Base-by-base conservation (phyloP, 2,113 vertebrate species). In the Chaetodon trifascialis region DNA sequence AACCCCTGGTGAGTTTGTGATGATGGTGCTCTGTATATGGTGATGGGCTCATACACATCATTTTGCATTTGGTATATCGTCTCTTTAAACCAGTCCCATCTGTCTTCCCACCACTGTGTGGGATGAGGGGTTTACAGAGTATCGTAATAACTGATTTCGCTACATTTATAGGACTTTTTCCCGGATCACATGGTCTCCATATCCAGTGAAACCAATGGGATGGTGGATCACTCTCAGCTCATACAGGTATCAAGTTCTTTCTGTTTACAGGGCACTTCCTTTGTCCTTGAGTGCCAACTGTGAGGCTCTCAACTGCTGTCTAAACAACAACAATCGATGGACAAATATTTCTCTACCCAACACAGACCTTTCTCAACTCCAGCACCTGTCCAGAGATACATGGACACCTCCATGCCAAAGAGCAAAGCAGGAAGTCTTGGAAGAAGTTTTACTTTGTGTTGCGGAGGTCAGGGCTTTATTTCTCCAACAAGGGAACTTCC, bases 131-230 rank as follows among this genome's bases (percentile, higher is more conserved):
- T 42, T 58, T 40, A n/a, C 55, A 34, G 4, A 63, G 34, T 55
- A 34, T 42, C 38, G 38, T 85, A 59, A 75, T 71, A 55, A 69
- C 42, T 76, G 42, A 84, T 75, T 56, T 65, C 74, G 38, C 77
- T 70, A 71, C 93, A 73, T 79, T 70, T 65, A 58, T 88, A 99
- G 98, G 96, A 95, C 76, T 99, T 98, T 96, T 99, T 99, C 93
- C 98, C 99, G 80, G 97, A 98, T 88, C 95, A 97, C 88, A 98
- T 99, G 98, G 96, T 99, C 86, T 97, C 97, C 82, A 96, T 97
- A 93, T 95, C 96, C 83, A 95, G 92, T 91, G 97, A 99, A 93
- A 95, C 93, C 68, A 96, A 93, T 79, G 96, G 96, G 85, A 91
- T 95, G 83, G 85, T 97, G 87, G 96, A 96, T 91, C 96, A 96